Percentiles rank a stretch among this genome's conserved stretches.
These are phyloP conservation scores for Lynx canadensis DNA, from an alignment of 2,113 vertebrate species.

Conservation along the genomic window DNA sequence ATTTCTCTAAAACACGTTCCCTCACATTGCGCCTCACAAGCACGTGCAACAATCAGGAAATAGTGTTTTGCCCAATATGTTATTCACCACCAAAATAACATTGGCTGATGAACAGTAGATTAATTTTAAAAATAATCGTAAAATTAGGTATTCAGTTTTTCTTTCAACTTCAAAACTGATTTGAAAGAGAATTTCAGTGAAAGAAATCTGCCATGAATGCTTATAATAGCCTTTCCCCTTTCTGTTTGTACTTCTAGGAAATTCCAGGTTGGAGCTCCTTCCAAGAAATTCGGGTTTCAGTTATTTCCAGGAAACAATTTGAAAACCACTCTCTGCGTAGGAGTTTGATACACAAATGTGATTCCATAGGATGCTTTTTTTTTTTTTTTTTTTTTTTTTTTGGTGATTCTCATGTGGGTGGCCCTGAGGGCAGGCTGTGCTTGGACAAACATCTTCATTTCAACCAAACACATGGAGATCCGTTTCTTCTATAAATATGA, in stretches of 20 bases:
- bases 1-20: neutral
- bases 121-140: conserved; percentile 27
- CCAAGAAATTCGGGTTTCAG: neutral
- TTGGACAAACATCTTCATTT: neutral
- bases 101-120: neutral
- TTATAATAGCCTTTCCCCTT: neutral
- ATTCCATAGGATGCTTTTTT: neutral
- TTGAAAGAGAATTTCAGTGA: conserved; percentile 2
- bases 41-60: neutral
- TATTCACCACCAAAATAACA: neutral
- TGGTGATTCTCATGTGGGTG: neutral
- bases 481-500: neutral
- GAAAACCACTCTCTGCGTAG: neutral
- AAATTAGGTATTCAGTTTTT: neutral
- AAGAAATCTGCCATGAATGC: neutral
- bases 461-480: neutral
- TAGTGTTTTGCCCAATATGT: neutral
- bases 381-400: conserved; percentile 14
- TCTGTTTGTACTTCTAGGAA: neutral
- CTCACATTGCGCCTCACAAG: neutral
- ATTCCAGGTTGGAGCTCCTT: neutral
- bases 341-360: neutral
- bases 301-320: conserved; percentile 35
- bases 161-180: neutral
- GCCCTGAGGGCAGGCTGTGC: neutral